Base-by-base conservation (phyloP, 2,797 vertebrate species). In the Momotus momota region DNA sequence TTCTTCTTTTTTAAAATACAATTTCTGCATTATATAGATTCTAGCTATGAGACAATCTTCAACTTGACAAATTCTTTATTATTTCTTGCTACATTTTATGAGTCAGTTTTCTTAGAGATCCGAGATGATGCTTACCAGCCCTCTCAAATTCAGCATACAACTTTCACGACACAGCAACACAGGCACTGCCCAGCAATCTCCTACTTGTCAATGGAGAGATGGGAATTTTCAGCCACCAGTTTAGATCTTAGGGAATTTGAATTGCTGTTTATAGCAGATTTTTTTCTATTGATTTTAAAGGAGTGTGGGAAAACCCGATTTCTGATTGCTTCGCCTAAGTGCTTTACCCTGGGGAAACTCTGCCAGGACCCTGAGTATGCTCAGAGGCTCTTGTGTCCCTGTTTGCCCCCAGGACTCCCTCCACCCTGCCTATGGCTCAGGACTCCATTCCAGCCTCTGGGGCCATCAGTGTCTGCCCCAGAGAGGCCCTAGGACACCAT, bases 331-430 rank as follows among this genome's bases (percentile, higher is more conserved):
- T 58, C 61, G 41, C 25, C 64, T 25, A 74, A 66, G 7, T 58
- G n/a, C 5, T 49, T 55, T 46, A 51, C 25, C 9, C 5, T 4
- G 3, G 3, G 14, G 14, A 90, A 81, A 33, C 12, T 60, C 41
- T 62, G 25, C 16, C 26, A 70, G 20, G 5, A 2, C 13, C n/a
- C 12, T 27, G 43, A 27, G 4, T 49, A 33, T 14, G 9, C 4
- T 40, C 2, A 8, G 14, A 6, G 15, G 5, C 5, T 7, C 4
- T 13, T 38, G 33, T 14, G 29, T 4, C 10, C 21, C 6, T 67
- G 19, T 4, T 5, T n/a, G 27, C 1, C 19, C 14, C 15, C 0
- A 0, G 22, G 3, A 1, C 0, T 70, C 1, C 4, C 7, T 16
- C 3, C 2, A 2, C 8, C 26, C 12, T 84, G 15, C 25, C 19